phyloP scores from a whole-genome alignment of 2,113 vertebrate genomes.

The Hydropotes inermis region DNA sequence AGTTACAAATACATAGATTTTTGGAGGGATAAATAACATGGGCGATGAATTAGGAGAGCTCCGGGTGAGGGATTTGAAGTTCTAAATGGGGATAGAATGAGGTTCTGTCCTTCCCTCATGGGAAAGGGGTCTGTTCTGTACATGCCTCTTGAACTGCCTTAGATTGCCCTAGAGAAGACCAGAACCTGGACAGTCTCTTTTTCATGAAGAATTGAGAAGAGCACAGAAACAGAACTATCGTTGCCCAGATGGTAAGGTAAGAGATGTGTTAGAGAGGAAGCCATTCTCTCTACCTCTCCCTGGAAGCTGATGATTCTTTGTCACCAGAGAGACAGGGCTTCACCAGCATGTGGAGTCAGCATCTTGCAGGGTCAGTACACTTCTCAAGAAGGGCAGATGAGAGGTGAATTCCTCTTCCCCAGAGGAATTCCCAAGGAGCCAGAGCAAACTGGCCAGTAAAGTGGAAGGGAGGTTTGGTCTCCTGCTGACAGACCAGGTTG shows the following conservation, averaged over 20 bases:
- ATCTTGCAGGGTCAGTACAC: neutral
- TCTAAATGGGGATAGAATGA: neutral
- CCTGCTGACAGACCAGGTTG: neutral
- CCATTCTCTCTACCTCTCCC: neutral
- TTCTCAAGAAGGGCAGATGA: neutral
- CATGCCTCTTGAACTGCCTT: neutral
- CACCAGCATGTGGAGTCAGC: neutral
- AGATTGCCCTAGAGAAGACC: neutral
- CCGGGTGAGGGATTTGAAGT: neutral
- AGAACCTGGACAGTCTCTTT: neutral
- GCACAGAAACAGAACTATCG: accelerated
- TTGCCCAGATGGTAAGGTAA: neutral
- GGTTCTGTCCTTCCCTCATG: accelerated
- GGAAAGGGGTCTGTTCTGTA: neutral
- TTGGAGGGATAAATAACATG: neutral
- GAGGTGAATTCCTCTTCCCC: neutral
- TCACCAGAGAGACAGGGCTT: neutral
- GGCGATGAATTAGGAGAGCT: too few relatives aligned
- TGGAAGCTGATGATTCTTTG: neutral
- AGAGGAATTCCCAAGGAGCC: neutral
- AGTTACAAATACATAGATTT: neutral
- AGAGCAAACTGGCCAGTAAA: neutral
- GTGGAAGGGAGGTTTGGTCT: accelerated
- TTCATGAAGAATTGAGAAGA: neutral
- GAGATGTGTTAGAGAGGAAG: neutral